Evolutionary conservation across 2,797 vertebrate genomes (phyloP).

Genomic region (Psittacula echo): DNA sequence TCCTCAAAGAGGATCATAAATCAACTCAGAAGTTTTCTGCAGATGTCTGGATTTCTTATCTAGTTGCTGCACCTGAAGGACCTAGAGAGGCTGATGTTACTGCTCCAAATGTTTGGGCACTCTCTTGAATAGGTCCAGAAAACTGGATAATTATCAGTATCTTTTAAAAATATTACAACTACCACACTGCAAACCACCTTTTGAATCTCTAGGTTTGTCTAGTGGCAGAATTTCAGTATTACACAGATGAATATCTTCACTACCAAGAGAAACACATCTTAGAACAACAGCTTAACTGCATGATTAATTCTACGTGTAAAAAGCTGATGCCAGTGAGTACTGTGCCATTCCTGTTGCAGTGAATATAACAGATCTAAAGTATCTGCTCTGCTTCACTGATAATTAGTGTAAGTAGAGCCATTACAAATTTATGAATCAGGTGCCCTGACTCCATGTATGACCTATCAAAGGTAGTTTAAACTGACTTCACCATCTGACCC

Average conservation of each 20-base stretch:
- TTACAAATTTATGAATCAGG: neutral
- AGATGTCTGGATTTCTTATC: neutral
- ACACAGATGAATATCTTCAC: neutral
- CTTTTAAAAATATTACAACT: neutral
- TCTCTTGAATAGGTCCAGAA: neutral
- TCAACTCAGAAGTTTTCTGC: neutral
- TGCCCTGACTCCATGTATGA: neutral
- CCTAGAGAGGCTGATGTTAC: neutral
- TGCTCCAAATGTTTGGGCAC: neutral
- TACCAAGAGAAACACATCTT: neutral
- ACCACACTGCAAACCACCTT: neutral
- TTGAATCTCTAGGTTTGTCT: neutral
- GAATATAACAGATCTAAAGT: neutral
- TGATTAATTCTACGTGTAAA: neutral
- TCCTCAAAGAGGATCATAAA: neutral
- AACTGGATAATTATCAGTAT: neutral
- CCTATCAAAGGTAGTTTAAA: neutral
- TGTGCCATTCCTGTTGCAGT: neutral
- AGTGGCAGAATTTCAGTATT: neutral
- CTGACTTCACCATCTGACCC: neutral
- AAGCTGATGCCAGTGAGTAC: neutral
- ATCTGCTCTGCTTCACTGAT: neutral
- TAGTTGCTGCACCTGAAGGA: neutral
- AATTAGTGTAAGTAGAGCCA: neutral
- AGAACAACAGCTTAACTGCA: neutral